Base-by-base conservation (phyloP, 2,888 invertebrate species). In the Abrostola triplasia region DNA sequence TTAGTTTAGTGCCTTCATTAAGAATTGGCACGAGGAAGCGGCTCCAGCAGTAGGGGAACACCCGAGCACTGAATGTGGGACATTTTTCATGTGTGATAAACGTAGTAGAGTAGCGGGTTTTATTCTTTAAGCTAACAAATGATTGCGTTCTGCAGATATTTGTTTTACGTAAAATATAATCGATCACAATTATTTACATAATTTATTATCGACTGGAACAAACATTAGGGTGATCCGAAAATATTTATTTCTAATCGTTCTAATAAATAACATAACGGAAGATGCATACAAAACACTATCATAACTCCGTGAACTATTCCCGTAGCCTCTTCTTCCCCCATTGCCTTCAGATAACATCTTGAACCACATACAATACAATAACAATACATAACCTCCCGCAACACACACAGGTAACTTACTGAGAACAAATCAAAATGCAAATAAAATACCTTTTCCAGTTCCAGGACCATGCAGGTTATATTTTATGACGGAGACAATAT, bases 401-500 rank as follows among this genome's bases (percentile, higher is more conserved):
- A 35, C 10, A 11, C 49, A 41, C 35, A 40, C 49, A 35, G 10
- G 47, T 57, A 41, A 57, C 35, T 57, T 24, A 12, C 57, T 6
- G 13, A 42, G 6, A 52, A 35, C 37, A 38, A 55, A 61, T 55
- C 55, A 50, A 10, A 51, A 61, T 55, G 55, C 40, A 13, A 61
- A 55, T 55, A 61, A 55, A 61, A 55, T 41, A 24, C 54, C n/a
- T 54, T 40, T 11, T 55, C 9, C 35, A 6, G 12, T 42, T 36
- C 37, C n/a, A 41, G 42, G 42, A 50, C 24, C 49, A 49, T 56
- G 40, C n/a, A 1, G 9, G 24, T 38, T 12, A 42, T 61, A 44
- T 55, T 58, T 50, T 36, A 58, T 50, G 50, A 50, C 12, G 41
- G 36, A 36, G 54, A 49, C 61, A 42, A 64, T 60, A 62, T 68